A percentile compares a stretch with the other conserved stretches of the same genome.
phyloP scores from a whole-genome alignment of 2,888 invertebrate species.

The Lingula anatina region DNA sequence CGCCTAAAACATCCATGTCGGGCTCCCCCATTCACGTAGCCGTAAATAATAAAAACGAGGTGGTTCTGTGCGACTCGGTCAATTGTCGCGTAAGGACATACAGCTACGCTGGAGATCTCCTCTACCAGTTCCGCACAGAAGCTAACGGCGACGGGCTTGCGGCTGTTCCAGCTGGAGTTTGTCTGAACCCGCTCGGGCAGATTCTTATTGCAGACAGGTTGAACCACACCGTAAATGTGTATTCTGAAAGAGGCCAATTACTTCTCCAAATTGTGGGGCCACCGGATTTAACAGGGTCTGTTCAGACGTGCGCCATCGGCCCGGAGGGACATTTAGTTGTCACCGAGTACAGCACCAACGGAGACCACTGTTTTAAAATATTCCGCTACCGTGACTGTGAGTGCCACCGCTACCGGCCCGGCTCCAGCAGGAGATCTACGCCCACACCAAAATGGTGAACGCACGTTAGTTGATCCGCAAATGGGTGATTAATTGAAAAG shows the following conservation, averaged over 20 bases:
- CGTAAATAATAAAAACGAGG: slow-evolving; percentile 27
- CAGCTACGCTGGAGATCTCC: slow-evolving; percentile 24
- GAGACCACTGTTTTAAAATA: slow-evolving; percentile 41
- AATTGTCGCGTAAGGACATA: slow-evolving; percentile 26
- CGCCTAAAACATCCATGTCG: slow-evolving; percentile 23
- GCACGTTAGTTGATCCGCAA: no score
- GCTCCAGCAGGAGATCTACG: slow-evolving; percentile 29
- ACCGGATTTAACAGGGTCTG: slow-evolving; percentile 32
- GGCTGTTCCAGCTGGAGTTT: slow-evolving; percentile 31
- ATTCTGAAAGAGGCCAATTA: slow-evolving; percentile 31
- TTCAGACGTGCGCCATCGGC: slow-evolving; percentile 36
- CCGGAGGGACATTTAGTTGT: slow-evolving; percentile 42
- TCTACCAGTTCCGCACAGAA: slow-evolving; percentile 28
- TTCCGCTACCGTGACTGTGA: slow-evolving; percentile 37
- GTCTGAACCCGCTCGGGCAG: slow-evolving; percentile 28
- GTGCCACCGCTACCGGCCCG: slow-evolving; percentile 29
- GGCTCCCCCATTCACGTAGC: slow-evolving; percentile 18
- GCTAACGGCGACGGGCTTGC: slow-evolving; percentile 24
- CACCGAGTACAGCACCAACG: slow-evolving; percentile 33
- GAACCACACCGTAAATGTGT: slow-evolving; percentile 38
- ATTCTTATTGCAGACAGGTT: slow-evolving; percentile 35
- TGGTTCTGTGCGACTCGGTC: slow-evolving; percentile 33
- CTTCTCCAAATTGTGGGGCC: slow-evolving; percentile 30
- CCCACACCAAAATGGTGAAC: no score
- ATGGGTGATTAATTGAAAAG: no score